Base-by-base conservation (phyloP, 2,797 vertebrate genomes). In the Gadopsis marmoratus region DNA sequence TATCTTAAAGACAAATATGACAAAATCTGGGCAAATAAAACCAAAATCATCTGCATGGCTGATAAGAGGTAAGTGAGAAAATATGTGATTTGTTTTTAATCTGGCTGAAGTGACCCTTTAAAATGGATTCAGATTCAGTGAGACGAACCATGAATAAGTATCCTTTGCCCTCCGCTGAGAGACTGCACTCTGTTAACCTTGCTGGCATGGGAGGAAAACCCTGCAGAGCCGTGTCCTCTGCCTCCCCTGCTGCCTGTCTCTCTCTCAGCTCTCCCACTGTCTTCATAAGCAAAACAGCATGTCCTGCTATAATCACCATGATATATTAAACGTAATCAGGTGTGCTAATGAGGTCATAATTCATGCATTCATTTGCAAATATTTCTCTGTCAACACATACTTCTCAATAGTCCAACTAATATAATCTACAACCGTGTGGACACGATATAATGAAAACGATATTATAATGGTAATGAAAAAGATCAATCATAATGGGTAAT, bases 241-340 rank as follows among this genome's bases (percentile, higher is more conserved):
- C 79, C 79, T 78, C 75, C 80, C 63, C 69, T 35, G 55, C 73
- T 71, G 63, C 63, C 82, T 51, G 54, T 84, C 74, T 81, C 58
- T 71, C 70, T 43, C 63, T 82, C 64, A 37, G 79, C 70, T 82
- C 76, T 81, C 64, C 76, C 48, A 16, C 81, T 48, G 61, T 76
- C 75, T 64, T 82, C 73, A 86, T 81, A 81, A 84, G 83, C 71
- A 73, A 79, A 85, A 79, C 85, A 85, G 68, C 82, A 79, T 86
- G 88, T 85, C 78, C 72, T 71, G 39, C 87, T 81, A 67, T 89
- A 86, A 91, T 90, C 82, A 79, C 82, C 66, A 69, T 76, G 74
- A 87, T 77, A 71, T 73, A 88, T 90, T 85, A 81, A 89, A 89
- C 77, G 77, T 85, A 86, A 85, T 88, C 86, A 86, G 58, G 65